Evolutionary conservation across 2,888 invertebrate genomes (phyloP), one percentile per base, ranked within the genome.

Genomic region (Pristionchus fissidentatus): DNA sequence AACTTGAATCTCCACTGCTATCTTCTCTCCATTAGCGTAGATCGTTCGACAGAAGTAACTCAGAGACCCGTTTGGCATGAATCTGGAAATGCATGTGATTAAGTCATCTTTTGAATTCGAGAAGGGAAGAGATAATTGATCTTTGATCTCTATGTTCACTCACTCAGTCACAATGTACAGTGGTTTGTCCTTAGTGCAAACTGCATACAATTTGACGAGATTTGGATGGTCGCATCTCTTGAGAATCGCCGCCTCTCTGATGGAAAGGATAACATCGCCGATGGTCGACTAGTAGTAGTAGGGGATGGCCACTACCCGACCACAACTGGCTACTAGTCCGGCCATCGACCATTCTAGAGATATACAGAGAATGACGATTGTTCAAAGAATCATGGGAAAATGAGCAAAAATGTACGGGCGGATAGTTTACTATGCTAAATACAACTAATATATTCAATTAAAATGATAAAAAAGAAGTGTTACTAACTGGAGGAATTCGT

Each of bases 121-220:
- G 10, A 49, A 15, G 49, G 19, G 10, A 49, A 49, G 19, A n/a
- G n/a, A n/a, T n/a, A n/a, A 60, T 60, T 60, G 57, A 57, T 29
- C 57, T 57, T 57, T 66, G 66, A 35, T 38, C 5, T 62, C 66
- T 35, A 35, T 19, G 32, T 38, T 38, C n/a, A 73, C 73, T 73
- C 73, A 73, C 73, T 73, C 73, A 0, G 73, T 73, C 13, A 73
- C 46, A 10, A 73, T 73, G 73, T 73, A 73, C n/a, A 73, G 46
- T 29, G 73, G 73, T 35, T 46, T 41, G 29, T 73, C 73, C 15
- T 22, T 41, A 15, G 73, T 73, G 73, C 73, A 73, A n/a, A 73
- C 73, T 0, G 73, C 73, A 26, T 73, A 73, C 73, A 73, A 26
- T 35, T 73, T 73, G 46, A 73, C 73, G 26, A 73, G 46, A 19